phyloP scores from a whole-genome alignment of 2,797 vertebrate genomes.

The Coreius guichenoti region DNA sequence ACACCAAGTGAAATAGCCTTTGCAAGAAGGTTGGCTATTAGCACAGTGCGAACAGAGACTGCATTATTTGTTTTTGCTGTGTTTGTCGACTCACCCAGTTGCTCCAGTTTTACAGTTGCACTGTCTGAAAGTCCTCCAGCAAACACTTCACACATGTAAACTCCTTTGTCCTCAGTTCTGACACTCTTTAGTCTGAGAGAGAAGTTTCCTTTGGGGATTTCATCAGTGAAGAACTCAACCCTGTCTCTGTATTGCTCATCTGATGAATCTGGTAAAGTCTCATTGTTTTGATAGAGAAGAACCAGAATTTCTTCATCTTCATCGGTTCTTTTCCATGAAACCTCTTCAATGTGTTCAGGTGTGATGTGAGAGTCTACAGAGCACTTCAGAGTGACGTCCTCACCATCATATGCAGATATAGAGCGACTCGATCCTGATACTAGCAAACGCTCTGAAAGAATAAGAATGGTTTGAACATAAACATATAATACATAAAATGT shows the following conservation, averaged over 20 bases:
- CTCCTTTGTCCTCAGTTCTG: constrained; percentile 1
- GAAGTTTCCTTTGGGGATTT: not conserved
- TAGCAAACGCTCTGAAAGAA: not conserved
- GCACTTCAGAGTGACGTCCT: not conserved
- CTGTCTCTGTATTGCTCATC: not conserved
- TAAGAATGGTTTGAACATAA: not conserved
- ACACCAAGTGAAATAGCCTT: no score
- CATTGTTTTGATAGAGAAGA: not conserved
- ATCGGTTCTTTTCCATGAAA: not conserved
- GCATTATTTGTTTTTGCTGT: no score
- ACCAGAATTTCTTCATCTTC: not conserved
- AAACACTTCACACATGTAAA: not conserved
- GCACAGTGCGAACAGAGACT: no score
- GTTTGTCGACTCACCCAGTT: no score
- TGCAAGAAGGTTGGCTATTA: no score
- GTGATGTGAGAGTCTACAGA: not conserved
- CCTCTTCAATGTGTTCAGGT: not conserved
- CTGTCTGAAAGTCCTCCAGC: not conserved
- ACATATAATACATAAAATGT: not conserved
- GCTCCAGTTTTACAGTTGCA: not conserved
- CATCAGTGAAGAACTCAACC: not conserved
- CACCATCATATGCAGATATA: accelerated
- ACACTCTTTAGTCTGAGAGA: not conserved
- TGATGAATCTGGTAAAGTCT: not conserved
- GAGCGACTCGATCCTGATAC: not conserved